Evolutionary conservation across 2,797 vertebrate species (phyloP).

Genomic region (Hapalemur alaotrensis): DNA sequence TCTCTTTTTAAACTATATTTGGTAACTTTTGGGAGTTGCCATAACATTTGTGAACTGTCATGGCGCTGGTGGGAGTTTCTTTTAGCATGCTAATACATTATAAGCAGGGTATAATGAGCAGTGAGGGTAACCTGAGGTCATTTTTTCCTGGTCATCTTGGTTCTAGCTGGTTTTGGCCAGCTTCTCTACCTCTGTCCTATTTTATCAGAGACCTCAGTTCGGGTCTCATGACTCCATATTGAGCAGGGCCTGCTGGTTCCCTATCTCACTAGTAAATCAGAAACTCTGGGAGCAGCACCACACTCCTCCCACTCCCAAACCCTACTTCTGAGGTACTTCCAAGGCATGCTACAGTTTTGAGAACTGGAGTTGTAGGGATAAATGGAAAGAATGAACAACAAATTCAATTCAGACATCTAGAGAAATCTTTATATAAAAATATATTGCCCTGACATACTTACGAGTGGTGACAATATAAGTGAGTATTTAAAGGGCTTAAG

Average conservation of each 20-base stretch:
- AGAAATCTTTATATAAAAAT: not conserved
- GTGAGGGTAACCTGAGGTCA: not conserved
- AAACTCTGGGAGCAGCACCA: not conserved
- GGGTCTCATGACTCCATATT: not conserved
- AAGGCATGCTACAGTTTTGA: not conserved
- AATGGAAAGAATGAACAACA: conserved; percentile 13
- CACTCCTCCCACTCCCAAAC: not conserved
- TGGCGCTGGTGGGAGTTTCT: not conserved
- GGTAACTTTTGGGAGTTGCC: not conserved
- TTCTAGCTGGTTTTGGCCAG: not conserved
- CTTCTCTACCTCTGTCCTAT: not conserved
- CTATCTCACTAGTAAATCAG: not conserved
- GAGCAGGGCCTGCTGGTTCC: not conserved
- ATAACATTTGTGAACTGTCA: not conserved
- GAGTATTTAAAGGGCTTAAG: conserved; percentile 47
- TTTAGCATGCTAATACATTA: not conserved
- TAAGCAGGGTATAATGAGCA: not conserved
- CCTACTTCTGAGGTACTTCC: not conserved
- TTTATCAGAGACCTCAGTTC: not conserved
- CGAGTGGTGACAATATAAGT: not conserved
- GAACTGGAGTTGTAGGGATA: not conserved
- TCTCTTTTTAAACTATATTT: not conserved
- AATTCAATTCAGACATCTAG: not conserved
- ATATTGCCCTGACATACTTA: not conserved
- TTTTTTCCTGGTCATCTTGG: not conserved